Evolutionary conservation across 2,113 vertebrate species (phyloP).

Genomic region (Tychaedon coryphoeus): DNA sequence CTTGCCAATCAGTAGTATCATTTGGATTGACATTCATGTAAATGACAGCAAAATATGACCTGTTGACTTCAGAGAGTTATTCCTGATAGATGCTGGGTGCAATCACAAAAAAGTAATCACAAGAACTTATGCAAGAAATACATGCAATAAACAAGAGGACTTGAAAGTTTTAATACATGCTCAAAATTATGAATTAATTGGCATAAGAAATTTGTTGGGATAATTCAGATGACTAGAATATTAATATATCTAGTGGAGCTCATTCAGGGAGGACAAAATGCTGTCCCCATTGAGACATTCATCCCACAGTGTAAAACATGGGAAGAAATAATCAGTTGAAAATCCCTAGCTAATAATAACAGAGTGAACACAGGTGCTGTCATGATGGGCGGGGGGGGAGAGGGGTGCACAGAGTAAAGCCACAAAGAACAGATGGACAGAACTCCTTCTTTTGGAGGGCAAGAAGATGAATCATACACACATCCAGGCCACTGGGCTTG

Average conservation of each 20-base stretch:
- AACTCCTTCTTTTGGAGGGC: conserved; percentile 5
- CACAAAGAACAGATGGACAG: conserved; percentile 40
- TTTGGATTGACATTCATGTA: neutral
- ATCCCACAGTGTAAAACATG: neutral
- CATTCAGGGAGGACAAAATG: neutral
- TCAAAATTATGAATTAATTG: conserved; percentile 46
- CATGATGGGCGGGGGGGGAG: neutral
- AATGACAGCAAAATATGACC: neutral
- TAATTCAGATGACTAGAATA: conserved; percentile 39
- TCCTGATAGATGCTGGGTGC: conserved; percentile 13
- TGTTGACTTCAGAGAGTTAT: neutral
- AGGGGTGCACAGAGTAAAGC: neutral
- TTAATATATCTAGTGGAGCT: neutral
- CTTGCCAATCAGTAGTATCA: neutral
- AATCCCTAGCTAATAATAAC: conserved; percentile 5
- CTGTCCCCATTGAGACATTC: neutral
- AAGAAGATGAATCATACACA: neutral
- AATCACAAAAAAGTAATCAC: neutral
- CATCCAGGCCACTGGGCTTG: neutral
- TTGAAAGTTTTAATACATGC: conserved; percentile 42
- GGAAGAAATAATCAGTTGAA: neutral
- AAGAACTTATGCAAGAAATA: conserved; percentile 44
- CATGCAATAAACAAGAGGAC: conserved; percentile 25
- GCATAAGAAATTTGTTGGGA: conserved; percentile 20
- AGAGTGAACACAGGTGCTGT: neutral